These are phyloP conservation scores for Cairina moschata DNA, from an alignment of 2,113 vertebrate species.

Conservation along the genomic window DNA sequence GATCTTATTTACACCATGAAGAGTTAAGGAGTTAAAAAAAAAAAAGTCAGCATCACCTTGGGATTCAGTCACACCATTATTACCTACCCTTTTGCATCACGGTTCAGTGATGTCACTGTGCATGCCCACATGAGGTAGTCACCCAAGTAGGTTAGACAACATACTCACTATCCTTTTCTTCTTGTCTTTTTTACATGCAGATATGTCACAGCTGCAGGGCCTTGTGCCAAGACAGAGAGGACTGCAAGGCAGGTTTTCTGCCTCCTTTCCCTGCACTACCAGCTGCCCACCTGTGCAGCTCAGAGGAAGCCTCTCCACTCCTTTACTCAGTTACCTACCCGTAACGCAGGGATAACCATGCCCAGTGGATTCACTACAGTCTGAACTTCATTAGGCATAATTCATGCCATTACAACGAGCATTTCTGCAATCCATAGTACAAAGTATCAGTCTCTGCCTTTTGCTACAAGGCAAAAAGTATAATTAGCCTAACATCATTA, in stretches of 20 bases:
- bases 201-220: background rate
- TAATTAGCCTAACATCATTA: background rate
- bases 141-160: background rate
- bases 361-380: background rate
- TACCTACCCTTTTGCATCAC: background rate
- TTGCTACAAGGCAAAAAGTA: background rate
- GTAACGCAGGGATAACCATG: background rate
- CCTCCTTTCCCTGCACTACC: background rate
- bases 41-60: background rate
- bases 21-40: background rate
- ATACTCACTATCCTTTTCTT: background rate
- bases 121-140: background rate
- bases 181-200: background rate
- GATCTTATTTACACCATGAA: background rate
- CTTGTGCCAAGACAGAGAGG: background rate
- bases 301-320: background rate
- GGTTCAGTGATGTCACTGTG: background rate
- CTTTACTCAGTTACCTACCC: background rate
- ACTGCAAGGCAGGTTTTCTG: background rate
- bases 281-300: background rate
- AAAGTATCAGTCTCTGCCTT: background rate
- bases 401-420: background rate
- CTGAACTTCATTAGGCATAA: background rate
- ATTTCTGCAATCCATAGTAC: background rate
- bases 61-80: background rate